Base-by-base conservation (phyloP, 2,797 vertebrate genomes). In the Jordanella pulchra region DNA sequence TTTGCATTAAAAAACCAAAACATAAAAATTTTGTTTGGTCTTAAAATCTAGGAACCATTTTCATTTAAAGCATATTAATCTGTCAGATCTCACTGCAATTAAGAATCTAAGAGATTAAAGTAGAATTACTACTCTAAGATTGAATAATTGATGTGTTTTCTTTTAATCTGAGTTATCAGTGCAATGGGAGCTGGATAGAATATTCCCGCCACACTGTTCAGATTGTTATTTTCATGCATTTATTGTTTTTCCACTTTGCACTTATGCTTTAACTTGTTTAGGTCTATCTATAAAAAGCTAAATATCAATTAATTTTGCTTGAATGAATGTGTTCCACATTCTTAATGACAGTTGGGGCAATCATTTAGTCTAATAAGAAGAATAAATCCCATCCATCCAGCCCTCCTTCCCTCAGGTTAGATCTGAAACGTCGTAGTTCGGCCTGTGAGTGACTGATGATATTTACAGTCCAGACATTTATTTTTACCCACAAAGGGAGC, bases 381-480 rank as follows among this genome's bases (percentile, higher is more conserved):
- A 72, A 72, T 67, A 73, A 75, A 81, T 80, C 82, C 82, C n/a
- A 1, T 55, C 65, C 68, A 61, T 64, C 30, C 66, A 78, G 50
- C 72, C 73, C 47, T 65, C 25, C 65, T 67, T 64, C n/a, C 48
- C 6, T 70, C 45, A 10, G 0, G 11, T 78, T 76, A 79, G 55
- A 81, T 72, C 58, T 13, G 35, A 85, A 81, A 81, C 77, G 79
- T 77, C 63, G 69, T 42, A 67, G 48, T 75, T 77, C 60, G 35
- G 28, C 45, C 61, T 73, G 32, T 73, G 74, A 78, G 74, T 87
- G 80, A 87, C 77, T 79, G 82, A 77, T 87, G 77, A 82, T 83
- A 86, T 89, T 87, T 84, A 76, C 82, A 73, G 67, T 81, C 69
- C 1, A 18, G 35, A 71, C 67, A 45, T 76, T n/a, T 83, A 79